Evolutionary conservation across 30 jellyfish, hydroid and myxozoan genomes (phyloP).

Genomic region (Aurelia aurita complex sp. Pacific): DNA sequence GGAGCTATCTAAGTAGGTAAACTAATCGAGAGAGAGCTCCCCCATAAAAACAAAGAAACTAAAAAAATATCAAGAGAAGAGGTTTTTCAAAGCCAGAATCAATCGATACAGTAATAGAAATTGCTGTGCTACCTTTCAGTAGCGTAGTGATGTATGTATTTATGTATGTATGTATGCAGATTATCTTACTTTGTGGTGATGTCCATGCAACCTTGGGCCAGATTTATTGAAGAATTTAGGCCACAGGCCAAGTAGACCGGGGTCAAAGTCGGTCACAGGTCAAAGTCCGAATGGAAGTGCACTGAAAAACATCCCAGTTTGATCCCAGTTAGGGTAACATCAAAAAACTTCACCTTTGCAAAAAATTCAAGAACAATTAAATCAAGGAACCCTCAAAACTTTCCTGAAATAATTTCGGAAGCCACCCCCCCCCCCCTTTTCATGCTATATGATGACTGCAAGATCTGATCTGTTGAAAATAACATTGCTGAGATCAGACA

Average conservation of each 20-base stretch:
- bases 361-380: too few species aligned
- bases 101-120: too few species aligned
- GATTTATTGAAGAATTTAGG: slow-evolving; percentile 28
- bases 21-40: too few species aligned
- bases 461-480: slow-evolving; percentile 16
- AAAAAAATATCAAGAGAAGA: too few species aligned
- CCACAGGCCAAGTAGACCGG: slow-evolving; percentile 35
- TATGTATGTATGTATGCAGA: slow-evolving; percentile 12
- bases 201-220: slow-evolving; percentile 43
- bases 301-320: too few species aligned
- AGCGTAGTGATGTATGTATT: slow-evolving; percentile 10
- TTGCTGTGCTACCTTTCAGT: background rate
- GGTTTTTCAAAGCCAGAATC: too few species aligned
- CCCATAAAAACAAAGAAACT: too few species aligned
- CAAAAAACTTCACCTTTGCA: too few species aligned
- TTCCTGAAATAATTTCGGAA: background rate
- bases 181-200: slow-evolving; percentile 36
- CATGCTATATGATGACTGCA: slow-evolving; percentile 3
- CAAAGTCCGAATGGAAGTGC: too few species aligned
- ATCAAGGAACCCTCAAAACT: too few species aligned
- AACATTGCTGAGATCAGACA: slow-evolving; percentile 23
- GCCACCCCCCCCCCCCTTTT: slow-evolving; percentile 2
- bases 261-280: slow-evolving; percentile 1
- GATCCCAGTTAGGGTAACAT: too few species aligned
- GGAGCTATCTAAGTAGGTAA: too few species aligned